Evolutionary conservation across 2,888 invertebrate species (phyloP), one percentile per base, ranked within the genome.

Genomic region (Ramazzottius varieornatus): DNA sequence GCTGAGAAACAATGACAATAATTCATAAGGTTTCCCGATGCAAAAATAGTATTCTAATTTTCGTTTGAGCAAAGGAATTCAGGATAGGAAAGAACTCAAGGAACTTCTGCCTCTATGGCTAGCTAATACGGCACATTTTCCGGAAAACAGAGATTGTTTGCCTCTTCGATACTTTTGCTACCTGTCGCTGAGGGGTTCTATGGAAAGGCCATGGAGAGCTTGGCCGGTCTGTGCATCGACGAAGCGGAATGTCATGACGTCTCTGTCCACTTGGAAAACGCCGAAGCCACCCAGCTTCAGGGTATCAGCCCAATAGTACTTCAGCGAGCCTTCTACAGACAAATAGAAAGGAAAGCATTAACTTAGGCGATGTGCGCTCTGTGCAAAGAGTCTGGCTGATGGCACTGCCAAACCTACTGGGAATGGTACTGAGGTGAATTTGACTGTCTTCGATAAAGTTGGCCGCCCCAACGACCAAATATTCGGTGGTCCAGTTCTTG

Each of bases 201-300:
- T n/a, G n/a, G n/a, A n/a, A n/a, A n/a, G n/a, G n/a, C n/a, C n/a
- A n/a, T 54, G 54, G 29, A 54, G 54, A 29, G 54, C 24, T 29
- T 54, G 54, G 29, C 54, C 54, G 29, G 8, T 54, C 20, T 13
- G 13, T 8, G 54, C 54, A 29, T 54, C 54, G 29, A 54, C 24
- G 29, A 54, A 54, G 29, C 54, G 54, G 29, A 54, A 54, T 8
- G 54, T 54, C 54, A 54, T 54, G 54, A 24, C 54, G 29, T 29
- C 54, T 4, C 29, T 29, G 54, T 29, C 24, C 54, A 54, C 4
- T 24, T 54, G 54, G 29, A 54, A 54, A 4, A 29, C 29, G 20
- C 65, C 65, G 46, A 65, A 65, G n/a, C 65, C 65, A 8, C 65
- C 65, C 2, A 65, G 65, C n/a, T 46, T 65, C 65, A 64, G 29